Evolutionary conservation across 2,797 vertebrate genomes (phyloP), one percentile per base, ranked within the genome.

Genomic region (Danio choprae): DNA sequence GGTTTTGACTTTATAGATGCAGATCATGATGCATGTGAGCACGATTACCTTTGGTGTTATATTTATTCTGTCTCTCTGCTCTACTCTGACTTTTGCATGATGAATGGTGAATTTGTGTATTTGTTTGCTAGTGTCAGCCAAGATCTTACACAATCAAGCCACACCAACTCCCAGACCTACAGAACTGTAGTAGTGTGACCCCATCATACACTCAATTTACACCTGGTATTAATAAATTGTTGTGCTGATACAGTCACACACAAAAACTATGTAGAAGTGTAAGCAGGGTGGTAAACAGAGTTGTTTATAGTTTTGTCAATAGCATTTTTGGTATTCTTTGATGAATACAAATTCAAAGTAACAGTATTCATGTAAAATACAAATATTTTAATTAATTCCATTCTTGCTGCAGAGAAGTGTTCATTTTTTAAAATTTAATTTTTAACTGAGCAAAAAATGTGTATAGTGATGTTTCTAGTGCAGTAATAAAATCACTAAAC

Each of bases 11-110:
- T 84, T 71, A 77, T 53, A 73, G 86, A 84, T 83, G 76, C 82
- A 85, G 46, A 87, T 15, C 80, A 79, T 87, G 84, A 86, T 85
- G 91, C 92, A 94, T 92, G 91, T 83, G 87, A 88, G 91, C 90
- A 91, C 93, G 89, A 86, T 29, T 29, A 29, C 64, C 51, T 22
- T n/a, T 65, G 69, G 29, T 29, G 69, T 4, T 62, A 7, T 72
- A 55, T 72, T 16, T 70, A 16, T 51, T 68, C 62, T 83, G 13
- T 56, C 20, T 36, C 20, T 59, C 41, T 58, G 29, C 44, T 62
- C 62, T 55, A 12, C 40, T n/a, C 18, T 0, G 22, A 40, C 29
- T 44, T 67, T 44, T 82, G 59, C 55, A 72, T 83, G 67, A 43
- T 62, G 86, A 86, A 89, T 90, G 87, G 74, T 73, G 43, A 81